Conservation (phyloP, 2,797 vertebrate species). For the Cynodonichthys magdalenae region DNA sequence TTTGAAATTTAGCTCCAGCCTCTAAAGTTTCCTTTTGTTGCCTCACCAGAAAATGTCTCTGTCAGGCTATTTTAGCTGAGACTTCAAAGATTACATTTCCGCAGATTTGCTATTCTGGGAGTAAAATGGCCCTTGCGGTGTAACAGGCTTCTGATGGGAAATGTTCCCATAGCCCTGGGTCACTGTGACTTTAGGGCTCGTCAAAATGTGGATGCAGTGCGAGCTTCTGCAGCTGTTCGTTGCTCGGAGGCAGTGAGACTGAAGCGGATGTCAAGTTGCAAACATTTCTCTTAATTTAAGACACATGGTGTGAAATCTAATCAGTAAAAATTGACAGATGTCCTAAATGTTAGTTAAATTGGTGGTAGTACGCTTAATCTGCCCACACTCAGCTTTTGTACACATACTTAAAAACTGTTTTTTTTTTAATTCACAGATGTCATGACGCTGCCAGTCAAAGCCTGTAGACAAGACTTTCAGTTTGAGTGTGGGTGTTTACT, state of each 20-base stretch:
- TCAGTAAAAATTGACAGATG: conserved; percentile 37
- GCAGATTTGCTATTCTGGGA: conserved; percentile 67
- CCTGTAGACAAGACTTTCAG: background rate
- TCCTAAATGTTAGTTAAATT: conserved; percentile 42
- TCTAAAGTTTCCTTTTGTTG: conserved; percentile 39
- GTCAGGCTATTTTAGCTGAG: conserved; percentile 57
- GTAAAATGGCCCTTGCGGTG: conserved; percentile 63
- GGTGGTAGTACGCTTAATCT: conserved; percentile 54
- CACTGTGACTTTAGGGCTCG: conserved; percentile 51
- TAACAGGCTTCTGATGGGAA: conserved; percentile 63
- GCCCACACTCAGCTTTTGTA: conserved; percentile 28
- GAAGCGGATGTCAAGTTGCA: conserved; percentile 4
- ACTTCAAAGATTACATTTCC: conserved; percentile 71
- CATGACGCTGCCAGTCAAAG: conserved; percentile 36
- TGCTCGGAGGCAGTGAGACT: conserved; percentile 12
- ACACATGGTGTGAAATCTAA: conserved; percentile 17
- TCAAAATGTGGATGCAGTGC: conserved; percentile 26
- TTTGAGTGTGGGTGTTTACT: conserved; percentile 1
- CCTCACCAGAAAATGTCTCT: conserved; percentile 53
- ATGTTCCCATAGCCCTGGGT: conserved; percentile 55
- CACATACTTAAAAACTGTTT: conserved; percentile 47
- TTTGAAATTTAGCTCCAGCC: conserved; percentile 49
- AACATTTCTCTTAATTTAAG: conserved; percentile 13
- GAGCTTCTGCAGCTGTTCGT: conserved; percentile 23
- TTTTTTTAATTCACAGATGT: conserved; percentile 51